A percentile compares a stretch with the other conserved stretches of the same genome.
phyloP scores from a whole-genome alignment of 2,113 vertebrate species.

The Otis tarda region DNA sequence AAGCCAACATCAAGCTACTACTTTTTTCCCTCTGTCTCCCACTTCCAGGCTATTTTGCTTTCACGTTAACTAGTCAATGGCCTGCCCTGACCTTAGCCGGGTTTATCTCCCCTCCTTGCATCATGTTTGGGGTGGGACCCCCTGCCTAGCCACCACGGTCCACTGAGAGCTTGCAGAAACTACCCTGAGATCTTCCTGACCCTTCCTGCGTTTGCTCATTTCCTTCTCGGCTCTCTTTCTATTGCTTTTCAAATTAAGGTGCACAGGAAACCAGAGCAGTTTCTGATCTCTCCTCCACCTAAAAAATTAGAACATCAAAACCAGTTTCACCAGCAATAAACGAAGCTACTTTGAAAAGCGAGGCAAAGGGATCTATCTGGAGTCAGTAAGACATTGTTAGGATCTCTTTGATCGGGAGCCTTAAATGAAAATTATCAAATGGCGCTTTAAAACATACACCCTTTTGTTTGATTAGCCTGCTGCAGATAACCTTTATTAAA shows the following conservation, averaged over 20 bases:
- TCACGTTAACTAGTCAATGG: background rate
- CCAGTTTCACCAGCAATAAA: constrained; percentile 64
- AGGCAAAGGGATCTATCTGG: constrained; percentile 62
- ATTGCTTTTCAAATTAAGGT: constrained; percentile 63
- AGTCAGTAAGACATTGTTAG: constrained; percentile 69
- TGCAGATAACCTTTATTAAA: constrained; percentile 97
- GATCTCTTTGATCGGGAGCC: constrained; percentile 85
- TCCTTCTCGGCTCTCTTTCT: constrained; percentile 34
- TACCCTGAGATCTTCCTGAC: constrained; percentile 1
- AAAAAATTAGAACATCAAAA: constrained; percentile 73
- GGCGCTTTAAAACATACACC: constrained; percentile 80
- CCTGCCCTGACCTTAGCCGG: background rate
- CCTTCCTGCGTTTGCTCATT: constrained; percentile 33
- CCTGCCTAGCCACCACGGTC: background rate
- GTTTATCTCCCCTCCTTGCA: background rate
- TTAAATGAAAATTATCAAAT: constrained; percentile 91
- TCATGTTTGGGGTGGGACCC: background rate
- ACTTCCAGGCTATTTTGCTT: background rate
- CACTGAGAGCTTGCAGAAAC: background rate
- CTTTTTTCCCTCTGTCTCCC: background rate
- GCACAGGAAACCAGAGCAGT: constrained; percentile 55
- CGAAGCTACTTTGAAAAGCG: constrained; percentile 55
- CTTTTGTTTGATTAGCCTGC: constrained; percentile 90
- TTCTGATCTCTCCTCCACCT: constrained; percentile 66
- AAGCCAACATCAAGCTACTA: background rate